Percentiles rank a stretch among this genome's conserved stretches.
Conservation (phyloP, 2,888 invertebrate species). For the Lysandra bellargus region DNA sequence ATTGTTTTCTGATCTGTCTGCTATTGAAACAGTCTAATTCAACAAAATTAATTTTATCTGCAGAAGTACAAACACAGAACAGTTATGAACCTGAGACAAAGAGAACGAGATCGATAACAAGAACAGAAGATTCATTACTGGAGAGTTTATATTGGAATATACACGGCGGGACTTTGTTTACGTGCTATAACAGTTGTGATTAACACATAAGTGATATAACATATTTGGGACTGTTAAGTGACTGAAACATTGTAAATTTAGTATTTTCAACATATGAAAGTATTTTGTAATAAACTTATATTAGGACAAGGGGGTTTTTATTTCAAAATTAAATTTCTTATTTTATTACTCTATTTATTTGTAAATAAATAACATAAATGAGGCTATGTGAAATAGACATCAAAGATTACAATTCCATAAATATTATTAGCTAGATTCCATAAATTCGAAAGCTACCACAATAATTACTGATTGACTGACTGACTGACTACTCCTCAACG, state of each 20-base stretch:
- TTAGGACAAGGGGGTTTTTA: slow-evolving; percentile 67
- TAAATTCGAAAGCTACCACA: slow-evolving; percentile 35
- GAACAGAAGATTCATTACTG: slow-evolving; percentile 64
- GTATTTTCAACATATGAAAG: slow-evolving; percentile 40
- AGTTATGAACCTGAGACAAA: slow-evolving; percentile 75
- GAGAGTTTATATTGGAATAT: slow-evolving; percentile 83
- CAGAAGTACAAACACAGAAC: slow-evolving; percentile 78
- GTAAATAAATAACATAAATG: slow-evolving; percentile 54
- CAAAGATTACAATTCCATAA: slow-evolving; percentile 38
- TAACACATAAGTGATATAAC: slow-evolving; percentile 50
- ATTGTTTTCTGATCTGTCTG: slow-evolving; percentile 50
- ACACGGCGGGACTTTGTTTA: slow-evolving; percentile 83
- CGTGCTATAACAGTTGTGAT: slow-evolving; percentile 68
- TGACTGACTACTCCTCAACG: slow-evolving; percentile 46
- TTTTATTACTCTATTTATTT: slow-evolving; percentile 51
- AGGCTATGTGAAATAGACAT: slow-evolving; percentile 52
- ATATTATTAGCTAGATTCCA: slow-evolving; percentile 32
- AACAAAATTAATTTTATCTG: slow-evolving; percentile 75
- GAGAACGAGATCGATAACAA: slow-evolving; percentile 70
- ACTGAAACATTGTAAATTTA: slow-evolving; percentile 41
- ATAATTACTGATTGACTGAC: slow-evolving; percentile 25
- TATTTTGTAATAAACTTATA: slow-evolving; percentile 63
- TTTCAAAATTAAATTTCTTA: slow-evolving; percentile 51
- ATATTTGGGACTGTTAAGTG: slow-evolving; percentile 43
- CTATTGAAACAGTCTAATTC: slow-evolving; percentile 55